Conservation (phyloP, 2,888 invertebrate genomes). For the Parnassius orleans region DNA sequence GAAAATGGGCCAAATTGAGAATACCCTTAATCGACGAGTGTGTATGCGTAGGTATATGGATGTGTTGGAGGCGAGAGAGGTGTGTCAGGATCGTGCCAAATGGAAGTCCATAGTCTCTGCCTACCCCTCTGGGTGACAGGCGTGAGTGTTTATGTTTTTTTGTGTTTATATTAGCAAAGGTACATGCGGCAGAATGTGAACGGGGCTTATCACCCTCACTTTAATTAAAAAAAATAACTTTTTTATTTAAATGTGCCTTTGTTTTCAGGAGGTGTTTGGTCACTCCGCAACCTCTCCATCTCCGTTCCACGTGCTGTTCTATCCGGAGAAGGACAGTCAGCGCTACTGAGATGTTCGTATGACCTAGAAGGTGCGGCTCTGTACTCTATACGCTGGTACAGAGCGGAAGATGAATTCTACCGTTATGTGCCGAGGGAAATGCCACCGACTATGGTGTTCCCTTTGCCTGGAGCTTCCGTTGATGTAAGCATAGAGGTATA, state of each 20-base stretch:
- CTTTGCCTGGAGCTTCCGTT: slow-evolving; percentile 84
- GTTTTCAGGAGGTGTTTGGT: slow-evolving; percentile 69
- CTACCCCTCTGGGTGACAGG: too few relatives aligned
- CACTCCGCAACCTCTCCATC: slow-evolving; percentile 69
- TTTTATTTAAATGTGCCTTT: neutral
- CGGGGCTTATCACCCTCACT: too few relatives aligned
- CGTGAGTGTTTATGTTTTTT: too few relatives aligned
- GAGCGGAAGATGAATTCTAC: slow-evolving; percentile 87
- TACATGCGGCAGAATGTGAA: too few relatives aligned
- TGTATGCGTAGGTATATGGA: too few relatives aligned
- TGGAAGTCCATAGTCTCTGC: too few relatives aligned
- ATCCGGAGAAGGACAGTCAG: slow-evolving; percentile 74
- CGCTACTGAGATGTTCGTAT: slow-evolving; percentile 79
- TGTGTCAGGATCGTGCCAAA: too few relatives aligned
- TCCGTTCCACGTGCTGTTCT: slow-evolving; percentile 79
- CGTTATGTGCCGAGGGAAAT: slow-evolving; percentile 86
- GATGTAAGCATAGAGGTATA: slow-evolving; percentile 80
- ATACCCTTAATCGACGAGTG: too few relatives aligned
- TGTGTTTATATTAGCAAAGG: too few relatives aligned
- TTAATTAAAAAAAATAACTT: too few relatives aligned
- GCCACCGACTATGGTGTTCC: slow-evolving; percentile 85
- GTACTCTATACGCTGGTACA: slow-evolving; percentile 89
- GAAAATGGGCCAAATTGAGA: too few relatives aligned
- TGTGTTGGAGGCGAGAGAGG: too few relatives aligned
- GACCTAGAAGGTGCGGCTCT: slow-evolving; percentile 83